Evolutionary conservation across 2,113 vertebrate genomes (phyloP).

Genomic region (Corythornis madagascariensis): DNA sequence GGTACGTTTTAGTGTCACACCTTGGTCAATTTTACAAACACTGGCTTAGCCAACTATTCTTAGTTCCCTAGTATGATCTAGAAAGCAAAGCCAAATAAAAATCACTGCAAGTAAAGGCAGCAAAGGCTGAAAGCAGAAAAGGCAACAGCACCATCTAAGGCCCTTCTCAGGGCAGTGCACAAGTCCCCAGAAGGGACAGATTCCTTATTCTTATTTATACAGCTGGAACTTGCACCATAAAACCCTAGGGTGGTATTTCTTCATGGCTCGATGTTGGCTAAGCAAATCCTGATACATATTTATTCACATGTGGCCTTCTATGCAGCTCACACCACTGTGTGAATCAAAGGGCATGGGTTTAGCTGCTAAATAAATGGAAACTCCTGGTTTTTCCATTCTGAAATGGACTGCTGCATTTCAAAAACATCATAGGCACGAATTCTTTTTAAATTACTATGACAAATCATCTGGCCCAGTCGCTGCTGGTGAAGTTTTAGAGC

Average conservation of each 20-base stretch:
- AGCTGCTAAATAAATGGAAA: constrained; percentile 1
- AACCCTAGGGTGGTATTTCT: constrained; percentile 11
- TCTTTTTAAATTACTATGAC: neutral
- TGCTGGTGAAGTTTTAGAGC: neutral
- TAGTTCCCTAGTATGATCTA: neutral
- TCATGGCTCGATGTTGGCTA: neutral
- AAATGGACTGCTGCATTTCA: constrained; percentile 16
- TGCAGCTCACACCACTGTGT: neutral
- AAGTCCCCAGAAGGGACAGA: neutral
- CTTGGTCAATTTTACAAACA: constrained; percentile 36
- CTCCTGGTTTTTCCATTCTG: neutral
- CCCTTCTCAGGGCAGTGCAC: constrained; percentile 4
- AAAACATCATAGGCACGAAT: neutral
- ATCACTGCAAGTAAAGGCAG: neutral
- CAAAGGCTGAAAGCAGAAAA: constrained; percentile 32
- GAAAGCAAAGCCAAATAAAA: constrained; percentile 39
- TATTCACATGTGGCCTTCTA: constrained; percentile 32
- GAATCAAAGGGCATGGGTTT: constrained; percentile 19
- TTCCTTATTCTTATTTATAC: constrained; percentile 5
- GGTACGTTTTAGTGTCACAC: constrained; percentile 36
- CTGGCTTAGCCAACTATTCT: constrained; percentile 19
- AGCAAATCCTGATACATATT: neutral
- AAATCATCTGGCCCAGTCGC: neutral
- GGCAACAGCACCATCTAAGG: constrained; percentile 74
- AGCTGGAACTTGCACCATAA: constrained; percentile 50